A percentile compares a stretch with the other conserved stretches of the same genome.
Conservation (phyloP, 23 tunicate genomes). For the Trididemnum clinides region DNA sequence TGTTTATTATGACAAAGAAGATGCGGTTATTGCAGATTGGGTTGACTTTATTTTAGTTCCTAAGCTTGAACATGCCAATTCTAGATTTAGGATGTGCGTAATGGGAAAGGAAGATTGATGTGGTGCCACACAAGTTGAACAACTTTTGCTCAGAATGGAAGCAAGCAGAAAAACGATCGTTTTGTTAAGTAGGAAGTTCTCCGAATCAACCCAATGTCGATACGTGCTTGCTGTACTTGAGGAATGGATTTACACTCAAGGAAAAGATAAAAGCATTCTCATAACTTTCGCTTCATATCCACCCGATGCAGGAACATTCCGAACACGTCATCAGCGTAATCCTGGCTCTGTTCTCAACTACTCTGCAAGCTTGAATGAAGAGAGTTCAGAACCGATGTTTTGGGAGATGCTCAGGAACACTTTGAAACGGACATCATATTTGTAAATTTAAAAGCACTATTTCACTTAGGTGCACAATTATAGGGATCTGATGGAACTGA, state of each 20-base stretch:
- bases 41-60: conserved; percentile 24
- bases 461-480: too few species aligned
- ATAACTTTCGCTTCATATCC: too few species aligned
- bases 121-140: conserved; percentile 20
- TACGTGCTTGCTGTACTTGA: conserved; percentile 32
- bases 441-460: too few species aligned
- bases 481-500: too few species aligned
- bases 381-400: too few species aligned
- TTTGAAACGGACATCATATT: too few species aligned
- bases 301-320: too few species aligned
- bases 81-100: not conserved
- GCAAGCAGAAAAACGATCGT: conserved; percentile 33
- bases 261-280: not conserved
- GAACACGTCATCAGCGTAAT: too few species aligned
- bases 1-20: conserved; percentile 25
- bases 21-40: conserved; percentile 30
- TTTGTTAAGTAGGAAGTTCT: not conserved
- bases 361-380: too few species aligned
- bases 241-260: not conserved
- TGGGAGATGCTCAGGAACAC: too few species aligned
- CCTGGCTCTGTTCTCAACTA: too few species aligned
- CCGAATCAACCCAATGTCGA: not conserved
- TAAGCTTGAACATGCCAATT: not conserved
- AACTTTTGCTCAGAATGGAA: conserved; percentile 21
- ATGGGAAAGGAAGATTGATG: conserved; percentile 43